phyloP scores from a whole-genome alignment of 2,888 invertebrate species.

The Empis stercorea region DNA sequence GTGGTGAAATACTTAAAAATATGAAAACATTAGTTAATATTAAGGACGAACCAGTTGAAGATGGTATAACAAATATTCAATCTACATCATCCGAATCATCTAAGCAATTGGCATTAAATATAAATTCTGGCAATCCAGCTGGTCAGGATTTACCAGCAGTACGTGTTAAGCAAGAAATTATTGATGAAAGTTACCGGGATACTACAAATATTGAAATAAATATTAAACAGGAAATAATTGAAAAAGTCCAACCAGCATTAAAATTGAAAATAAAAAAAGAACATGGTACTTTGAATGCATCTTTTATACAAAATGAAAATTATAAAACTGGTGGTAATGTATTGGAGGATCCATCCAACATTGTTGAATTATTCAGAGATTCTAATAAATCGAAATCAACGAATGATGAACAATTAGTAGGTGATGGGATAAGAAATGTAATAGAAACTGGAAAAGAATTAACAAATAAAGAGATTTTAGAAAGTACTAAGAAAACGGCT shows the following conservation, averaged over 20 bases:
- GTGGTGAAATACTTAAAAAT: conserved; percentile 28
- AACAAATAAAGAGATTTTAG: not conserved
- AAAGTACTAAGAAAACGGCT: not conserved
- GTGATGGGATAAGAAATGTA: not conserved
- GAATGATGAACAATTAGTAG: not conserved
- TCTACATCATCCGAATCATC: not conserved
- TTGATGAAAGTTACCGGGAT: conserved; percentile 13
- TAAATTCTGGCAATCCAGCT: conserved; percentile 13
- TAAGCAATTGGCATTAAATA: conserved; percentile 10
- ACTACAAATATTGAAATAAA: conserved; percentile 10
- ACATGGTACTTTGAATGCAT: conserved; percentile 32
- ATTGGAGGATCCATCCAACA: conserved; percentile 14
- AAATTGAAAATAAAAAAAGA: conserved; percentile 34
- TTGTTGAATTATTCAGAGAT: conserved; percentile 17
- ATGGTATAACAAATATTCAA: conserved; percentile 14
- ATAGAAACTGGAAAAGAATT: conserved; percentile 4
- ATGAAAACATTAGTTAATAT: conserved; percentile 30
- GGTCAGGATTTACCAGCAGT: conserved; percentile 3
- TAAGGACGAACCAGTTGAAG: conserved; percentile 30
- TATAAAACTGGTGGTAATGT: conserved; percentile 17
- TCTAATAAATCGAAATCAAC: conserved; percentile 11
- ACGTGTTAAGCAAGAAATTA: conserved; percentile 15
- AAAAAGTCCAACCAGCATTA: conserved; percentile 10
- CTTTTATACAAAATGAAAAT: conserved; percentile 27
- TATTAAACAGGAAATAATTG: conserved; percentile 21